Evolutionary conservation across 2,888 invertebrate species (phyloP).

Genomic region (Antheraea assamensis): DNA sequence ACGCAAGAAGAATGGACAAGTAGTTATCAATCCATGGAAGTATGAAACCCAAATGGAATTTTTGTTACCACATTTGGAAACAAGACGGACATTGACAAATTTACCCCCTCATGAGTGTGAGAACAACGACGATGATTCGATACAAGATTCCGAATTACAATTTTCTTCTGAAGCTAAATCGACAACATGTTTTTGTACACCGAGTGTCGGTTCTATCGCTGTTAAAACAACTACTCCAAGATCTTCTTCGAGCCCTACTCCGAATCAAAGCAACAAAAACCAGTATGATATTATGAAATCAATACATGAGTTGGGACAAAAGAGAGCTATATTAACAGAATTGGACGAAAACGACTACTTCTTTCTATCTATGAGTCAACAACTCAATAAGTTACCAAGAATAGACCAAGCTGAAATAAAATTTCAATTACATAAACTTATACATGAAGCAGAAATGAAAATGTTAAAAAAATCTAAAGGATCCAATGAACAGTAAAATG

Average conservation of each 20-base stretch:
- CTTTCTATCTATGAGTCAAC: constrained; percentile 22
- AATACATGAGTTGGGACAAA: not conserved
- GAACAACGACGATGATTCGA: not conserved
- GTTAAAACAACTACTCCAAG: not conserved
- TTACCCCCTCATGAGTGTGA: not conserved
- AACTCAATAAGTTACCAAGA: constrained; percentile 26
- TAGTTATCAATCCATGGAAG: not conserved
- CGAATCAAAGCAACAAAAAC: not conserved
- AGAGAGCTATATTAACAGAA: not conserved
- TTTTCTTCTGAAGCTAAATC: constrained; percentile 18
- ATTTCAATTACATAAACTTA: constrained; percentile 26
- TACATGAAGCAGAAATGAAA: constrained; percentile 24
- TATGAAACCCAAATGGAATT: not conserved
- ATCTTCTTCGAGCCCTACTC: not conserved
- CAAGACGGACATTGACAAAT: not conserved
- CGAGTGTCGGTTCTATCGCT: not conserved
- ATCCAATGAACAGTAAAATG: not conserved
- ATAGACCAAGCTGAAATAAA: constrained; percentile 27
- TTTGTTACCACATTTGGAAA: not conserved
- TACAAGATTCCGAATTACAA: constrained; percentile 13
- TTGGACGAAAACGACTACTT: not conserved
- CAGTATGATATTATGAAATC: not conserved
- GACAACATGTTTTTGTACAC: not conserved
- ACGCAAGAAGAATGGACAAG: constrained; percentile 27
- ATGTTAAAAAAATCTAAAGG: constrained; percentile 10